phyloP scores from a whole-genome alignment of 2,113 vertebrate genomes.

The Colaptes auratus region DNA sequence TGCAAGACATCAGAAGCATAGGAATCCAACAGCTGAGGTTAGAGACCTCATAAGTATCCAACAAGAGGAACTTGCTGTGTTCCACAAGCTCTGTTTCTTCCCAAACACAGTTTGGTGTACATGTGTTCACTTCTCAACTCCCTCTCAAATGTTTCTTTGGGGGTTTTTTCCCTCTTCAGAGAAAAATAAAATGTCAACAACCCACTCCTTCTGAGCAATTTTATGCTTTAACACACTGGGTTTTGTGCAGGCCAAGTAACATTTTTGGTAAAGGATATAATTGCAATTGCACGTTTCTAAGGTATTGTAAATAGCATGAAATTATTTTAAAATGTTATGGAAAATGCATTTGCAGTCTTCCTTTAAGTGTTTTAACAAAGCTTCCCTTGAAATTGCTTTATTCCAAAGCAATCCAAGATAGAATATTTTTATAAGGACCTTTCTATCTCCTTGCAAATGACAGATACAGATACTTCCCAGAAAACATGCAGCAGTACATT shows the following conservation, averaged over 20 bases:
- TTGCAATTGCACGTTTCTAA: conserved; percentile 36
- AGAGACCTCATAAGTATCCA: not conserved
- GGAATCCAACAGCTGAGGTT: not conserved
- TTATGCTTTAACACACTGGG: conserved; percentile 18
- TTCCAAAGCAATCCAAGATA: conserved; percentile 42
- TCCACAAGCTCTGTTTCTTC: not conserved
- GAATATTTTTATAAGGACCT: conserved; percentile 21
- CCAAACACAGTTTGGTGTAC: not conserved
- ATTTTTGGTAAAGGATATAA: conserved; percentile 55
- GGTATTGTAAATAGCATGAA: conserved; percentile 48
- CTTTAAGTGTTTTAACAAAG: conserved; percentile 68
- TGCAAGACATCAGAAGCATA: not conserved
- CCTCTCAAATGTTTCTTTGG: not conserved
- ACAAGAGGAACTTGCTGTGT: not conserved
- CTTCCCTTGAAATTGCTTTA: conserved; percentile 55
- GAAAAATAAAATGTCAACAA: conserved; percentile 38
- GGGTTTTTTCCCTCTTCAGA: not conserved
- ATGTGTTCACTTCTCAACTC: not conserved
- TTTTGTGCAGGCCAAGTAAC: conserved; percentile 42
- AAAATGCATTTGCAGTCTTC: conserved; percentile 53
- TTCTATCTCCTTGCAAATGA: conserved; percentile 36
- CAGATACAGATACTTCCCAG: conserved; percentile 17
- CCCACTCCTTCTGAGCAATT: conserved; percentile 33
- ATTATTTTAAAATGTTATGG: conserved; percentile 67
- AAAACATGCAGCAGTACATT: not conserved